Evolutionary conservation across 2,797 vertebrate species (phyloP), one percentile per base, ranked within the genome.

Genomic region (Peromyscus melanophrys): DNA sequence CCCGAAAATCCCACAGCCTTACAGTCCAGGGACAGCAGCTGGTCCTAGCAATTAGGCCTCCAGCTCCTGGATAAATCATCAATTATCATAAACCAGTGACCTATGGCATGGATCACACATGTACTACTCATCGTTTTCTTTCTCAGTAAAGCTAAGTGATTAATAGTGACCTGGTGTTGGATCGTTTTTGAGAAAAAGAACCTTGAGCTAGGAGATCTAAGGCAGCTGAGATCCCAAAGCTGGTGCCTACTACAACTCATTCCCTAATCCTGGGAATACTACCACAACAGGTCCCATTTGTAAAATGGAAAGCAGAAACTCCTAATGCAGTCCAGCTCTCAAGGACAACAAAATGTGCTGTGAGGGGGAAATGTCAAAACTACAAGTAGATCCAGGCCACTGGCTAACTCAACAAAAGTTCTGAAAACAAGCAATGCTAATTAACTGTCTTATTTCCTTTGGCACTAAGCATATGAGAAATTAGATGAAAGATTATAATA

Each of bases 401-500:
- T 82, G 31, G 17, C 89, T 96, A 91, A 97, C 82, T 81, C 75
- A 78, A 52, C 89, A 86, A 67, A 96, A 97, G 84, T 69, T 92
- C 91, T 80, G 80, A 93, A 96, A 96, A 93, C 71, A 96, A 93
- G 86, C 92, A 97, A 96, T 96, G 93, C 95, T 98, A 97, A 98
- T 97, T 96, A 97, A 90, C 96, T 93, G 76, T 93, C 97, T 96
- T 92, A 89, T 92, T 97, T 97, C 97, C 95, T 97, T 97, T 94
- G 95, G 91, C 75, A 90, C 67, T 85, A 88, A 85, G 96, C 89
- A 75, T 96, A 93, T 97, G 97, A 98, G 94, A 96, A 98, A 97
- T 97, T 96, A 95, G 97, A 97, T 97, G 97, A 97, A 97, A 96
- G 97, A 97, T 95, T 89, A 91, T 97, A 97, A 98, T 97, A 98